phyloP scores from a whole-genome alignment of 2,888 invertebrate species.

The Melieria picta region DNA sequence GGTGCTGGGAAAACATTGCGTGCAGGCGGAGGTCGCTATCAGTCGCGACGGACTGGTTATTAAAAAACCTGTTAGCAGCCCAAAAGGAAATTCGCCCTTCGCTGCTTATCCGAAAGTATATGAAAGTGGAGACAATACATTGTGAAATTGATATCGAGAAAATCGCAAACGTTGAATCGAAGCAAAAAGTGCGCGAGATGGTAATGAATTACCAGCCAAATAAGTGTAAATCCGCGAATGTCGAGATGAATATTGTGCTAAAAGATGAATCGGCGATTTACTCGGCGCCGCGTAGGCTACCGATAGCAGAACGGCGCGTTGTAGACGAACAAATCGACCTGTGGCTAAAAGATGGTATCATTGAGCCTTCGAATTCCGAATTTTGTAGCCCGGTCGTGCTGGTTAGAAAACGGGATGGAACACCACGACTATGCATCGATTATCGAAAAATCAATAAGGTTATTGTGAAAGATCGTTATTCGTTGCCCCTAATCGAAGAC shows the following conservation, averaged over 20 bases:
- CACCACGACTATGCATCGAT: slow-evolving; percentile 49
- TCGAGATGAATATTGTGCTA: slow-evolving; percentile 40
- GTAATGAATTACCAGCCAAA: slow-evolving; percentile 19
- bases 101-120: too few relatives aligned
- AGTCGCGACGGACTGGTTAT: slow-evolving; percentile 17
- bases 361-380: slow-evolving; percentile 39
- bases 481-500: slow-evolving; percentile 53
- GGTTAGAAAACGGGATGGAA: slow-evolving; percentile 40
- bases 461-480: slow-evolving; percentile 47
- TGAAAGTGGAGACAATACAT: too few relatives aligned
- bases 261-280: slow-evolving; percentile 13
- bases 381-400: slow-evolving; percentile 49
- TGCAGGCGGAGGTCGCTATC: slow-evolving; percentile 16
- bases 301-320: background rate
- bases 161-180: background rate
- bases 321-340: slow-evolving; percentile 1
- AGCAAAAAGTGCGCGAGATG: slow-evolving; percentile 5
- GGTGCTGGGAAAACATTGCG: slow-evolving; percentile 23
- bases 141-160: too few relatives aligned
- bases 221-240: background rate
- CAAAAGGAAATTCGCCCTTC: too few relatives aligned
- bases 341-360: slow-evolving; percentile 36
- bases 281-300: slow-evolving; percentile 7
- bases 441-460: slow-evolving; percentile 43
- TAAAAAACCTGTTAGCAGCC: background rate